phyloP scores from a whole-genome alignment of 1,140 invertebrate species.

The Trissolcus basalis region DNA sequence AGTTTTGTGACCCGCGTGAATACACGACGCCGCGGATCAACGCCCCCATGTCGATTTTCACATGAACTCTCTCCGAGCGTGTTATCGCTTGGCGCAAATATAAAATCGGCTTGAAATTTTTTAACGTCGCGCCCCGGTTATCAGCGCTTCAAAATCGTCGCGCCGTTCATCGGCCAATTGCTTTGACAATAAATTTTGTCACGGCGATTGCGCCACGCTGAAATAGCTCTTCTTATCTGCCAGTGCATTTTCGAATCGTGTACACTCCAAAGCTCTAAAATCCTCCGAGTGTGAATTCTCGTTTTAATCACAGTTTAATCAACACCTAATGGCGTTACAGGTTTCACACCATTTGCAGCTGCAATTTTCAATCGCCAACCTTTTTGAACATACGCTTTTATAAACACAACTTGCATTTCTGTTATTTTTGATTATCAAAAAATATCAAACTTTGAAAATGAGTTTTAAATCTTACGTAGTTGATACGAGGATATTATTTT shows the following conservation, averaged over 20 bases:
- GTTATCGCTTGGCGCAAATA: conserved; percentile 30
- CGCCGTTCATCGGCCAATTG: conserved; percentile 28
- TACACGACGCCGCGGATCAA: conserved; percentile 26
- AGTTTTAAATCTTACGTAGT: too few species aligned
- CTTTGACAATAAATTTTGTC: conserved; percentile 38
- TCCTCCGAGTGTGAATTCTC: too few species aligned
- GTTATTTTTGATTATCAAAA: too few species aligned
- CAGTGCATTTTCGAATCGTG: conserved; percentile 7
- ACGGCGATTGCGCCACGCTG: conserved; percentile 11
- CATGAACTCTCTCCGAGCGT: too few species aligned
- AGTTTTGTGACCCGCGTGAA: conserved; percentile 34
- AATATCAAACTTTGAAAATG: too few species aligned
- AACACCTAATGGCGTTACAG: too few species aligned
- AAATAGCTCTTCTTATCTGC: conserved; percentile 22
- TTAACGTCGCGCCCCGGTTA: conserved; percentile 22
- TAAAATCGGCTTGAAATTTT: conserved; percentile 42
- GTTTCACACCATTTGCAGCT: too few species aligned
- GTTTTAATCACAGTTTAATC: too few species aligned
- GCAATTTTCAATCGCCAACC: not conserved
- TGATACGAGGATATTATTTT: conserved; percentile 6
- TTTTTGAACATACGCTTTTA: too few species aligned
- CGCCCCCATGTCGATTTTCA: not conserved
- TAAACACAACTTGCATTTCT: too few species aligned
- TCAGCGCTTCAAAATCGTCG: not conserved
- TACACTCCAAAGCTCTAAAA: not conserved